phyloP scores from a whole-genome alignment of 1,140 invertebrate genomes.

The Archivesica marissinica region DNA sequence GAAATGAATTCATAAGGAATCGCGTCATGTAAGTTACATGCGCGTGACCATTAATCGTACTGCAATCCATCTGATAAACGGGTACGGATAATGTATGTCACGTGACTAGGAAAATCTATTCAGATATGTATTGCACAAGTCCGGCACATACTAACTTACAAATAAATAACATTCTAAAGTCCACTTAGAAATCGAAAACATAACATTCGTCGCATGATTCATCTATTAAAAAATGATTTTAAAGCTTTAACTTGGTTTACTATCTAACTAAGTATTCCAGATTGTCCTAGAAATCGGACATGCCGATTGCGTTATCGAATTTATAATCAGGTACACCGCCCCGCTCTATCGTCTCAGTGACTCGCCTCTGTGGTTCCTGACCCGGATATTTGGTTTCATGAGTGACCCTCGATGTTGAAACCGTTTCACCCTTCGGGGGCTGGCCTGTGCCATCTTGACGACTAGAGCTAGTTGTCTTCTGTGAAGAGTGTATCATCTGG shows the following conservation, averaged over 20 bases:
- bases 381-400: constrained; percentile 48
- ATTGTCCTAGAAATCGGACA: constrained; percentile 59
- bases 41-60: background rate
- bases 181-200: constrained; percentile 16
- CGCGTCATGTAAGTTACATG: background rate
- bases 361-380: constrained; percentile 54
- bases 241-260: constrained; percentile 24
- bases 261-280: background rate
- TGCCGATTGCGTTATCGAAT: constrained; percentile 40
- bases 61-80: background rate
- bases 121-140: constrained; percentile 27
- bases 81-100: background rate
- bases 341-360: constrained; percentile 39
- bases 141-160: constrained; percentile 19
- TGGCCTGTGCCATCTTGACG: constrained; percentile 19
- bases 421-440: constrained; percentile 18
- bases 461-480: constrained; percentile 38
- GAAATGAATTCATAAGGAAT: background rate
- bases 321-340: constrained; percentile 16
- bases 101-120: background rate
- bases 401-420: constrained; percentile 14
- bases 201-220: background rate
- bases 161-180: background rate
- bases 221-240: background rate
- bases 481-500: constrained; percentile 51